A percentile compares a stretch with the other conserved stretches of the same genome.
These are phyloP conservation scores for Cyrtodaria siliqua DNA, from an alignment of 2,888 invertebrate species.

Conservation along the genomic window DNA sequence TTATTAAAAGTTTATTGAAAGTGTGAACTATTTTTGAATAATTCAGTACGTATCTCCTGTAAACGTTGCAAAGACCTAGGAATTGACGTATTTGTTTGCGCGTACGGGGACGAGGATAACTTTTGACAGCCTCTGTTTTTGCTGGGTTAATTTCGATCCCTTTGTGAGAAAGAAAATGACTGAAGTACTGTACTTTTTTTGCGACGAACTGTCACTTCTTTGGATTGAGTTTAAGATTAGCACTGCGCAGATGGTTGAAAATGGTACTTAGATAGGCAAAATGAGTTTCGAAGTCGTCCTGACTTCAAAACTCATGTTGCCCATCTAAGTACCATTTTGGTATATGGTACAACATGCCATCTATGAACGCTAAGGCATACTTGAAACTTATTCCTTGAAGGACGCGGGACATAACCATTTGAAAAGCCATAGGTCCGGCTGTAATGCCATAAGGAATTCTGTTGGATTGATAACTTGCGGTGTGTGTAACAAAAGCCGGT, in stretches of 20 bases:
- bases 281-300: conserved; percentile 54
- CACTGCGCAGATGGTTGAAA: too few species aligned
- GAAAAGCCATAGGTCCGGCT: too few species aligned
- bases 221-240: conserved; percentile 58
- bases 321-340: conserved; percentile 54
- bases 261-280: too few species aligned
- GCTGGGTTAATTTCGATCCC: conserved; percentile 46
- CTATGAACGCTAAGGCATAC: conserved; percentile 54
- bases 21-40: too few species aligned
- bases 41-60: too few species aligned
- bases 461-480: too few species aligned
- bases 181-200: conserved; percentile 49
- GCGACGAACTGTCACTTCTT: conserved; percentile 45
- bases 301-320: conserved; percentile 36
- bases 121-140: conserved; percentile 33
- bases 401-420: too few species aligned
- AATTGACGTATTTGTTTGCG: conserved; percentile 49
- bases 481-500: too few species aligned
- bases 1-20: too few species aligned
- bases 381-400: too few species aligned
- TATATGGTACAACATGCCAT: conserved; percentile 57
- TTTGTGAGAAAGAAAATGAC: conserved; percentile 52
- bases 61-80: conserved; percentile 52
- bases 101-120: conserved; percentile 42
- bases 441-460: too few species aligned